phyloP scores from a whole-genome alignment of 1,140 invertebrate genomes.

The Chironomus tepperi region DNA sequence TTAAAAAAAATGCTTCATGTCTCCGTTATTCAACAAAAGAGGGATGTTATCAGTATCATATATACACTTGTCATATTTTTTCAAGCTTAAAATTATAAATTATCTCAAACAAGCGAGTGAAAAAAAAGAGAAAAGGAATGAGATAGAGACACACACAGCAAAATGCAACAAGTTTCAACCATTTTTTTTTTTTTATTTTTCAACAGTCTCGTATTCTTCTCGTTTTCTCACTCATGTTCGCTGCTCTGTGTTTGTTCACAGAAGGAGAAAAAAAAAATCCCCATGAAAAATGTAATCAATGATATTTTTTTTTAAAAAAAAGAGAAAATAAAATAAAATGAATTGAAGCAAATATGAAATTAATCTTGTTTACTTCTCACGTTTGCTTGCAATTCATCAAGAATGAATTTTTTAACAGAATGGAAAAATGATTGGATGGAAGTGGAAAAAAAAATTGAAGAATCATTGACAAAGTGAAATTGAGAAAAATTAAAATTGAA shows the following conservation, averaged over 20 bases:
- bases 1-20: too few species aligned
- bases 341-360: conserved; percentile 9
- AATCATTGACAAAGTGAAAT: neutral
- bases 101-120: neutral
- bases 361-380: conserved; percentile 13
- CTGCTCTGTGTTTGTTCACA: neutral
- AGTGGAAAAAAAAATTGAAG: neutral
- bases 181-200: too few species aligned
- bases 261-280: neutral
- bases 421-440: neutral
- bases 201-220: neutral
- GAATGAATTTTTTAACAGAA: neutral
- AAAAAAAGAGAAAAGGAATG: neutral
- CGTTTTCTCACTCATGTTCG: neutral
- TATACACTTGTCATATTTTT: conserved; percentile 4
- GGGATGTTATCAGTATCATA: neutral
- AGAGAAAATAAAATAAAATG: neutral
- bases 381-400: conserved; percentile 6
- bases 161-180: neutral
- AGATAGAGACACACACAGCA: neutral
- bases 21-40: too few species aligned
- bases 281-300: conserved; percentile 14
- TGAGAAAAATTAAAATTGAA: neutral
- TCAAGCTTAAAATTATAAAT: conserved; percentile 4
- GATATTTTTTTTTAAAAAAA: neutral